Evolutionary conservation across 2,888 invertebrate species (phyloP).

Genomic region (Brachynemurus nebulosus): DNA sequence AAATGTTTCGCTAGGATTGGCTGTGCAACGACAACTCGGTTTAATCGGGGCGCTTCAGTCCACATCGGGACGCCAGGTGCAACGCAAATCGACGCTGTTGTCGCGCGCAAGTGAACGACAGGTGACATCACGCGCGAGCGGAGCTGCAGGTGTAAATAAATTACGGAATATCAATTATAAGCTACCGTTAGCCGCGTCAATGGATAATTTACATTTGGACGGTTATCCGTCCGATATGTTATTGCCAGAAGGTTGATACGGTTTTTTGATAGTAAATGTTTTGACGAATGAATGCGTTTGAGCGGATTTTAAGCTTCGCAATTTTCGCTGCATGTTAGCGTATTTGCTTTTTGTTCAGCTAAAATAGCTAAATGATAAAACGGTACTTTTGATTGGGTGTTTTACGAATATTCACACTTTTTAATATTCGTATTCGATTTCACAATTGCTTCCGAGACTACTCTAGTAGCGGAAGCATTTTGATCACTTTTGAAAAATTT

Average conservation of each 20-base stretch:
- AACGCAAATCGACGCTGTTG: slow-evolving; percentile 3
- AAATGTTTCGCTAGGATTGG: slow-evolving; percentile 16
- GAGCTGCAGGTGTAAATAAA: slow-evolving; percentile 5
- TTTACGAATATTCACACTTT: too few species aligned
- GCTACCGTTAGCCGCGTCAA: slow-evolving; percentile 2
- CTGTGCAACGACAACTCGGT: slow-evolving; percentile 30
- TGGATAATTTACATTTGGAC: slow-evolving; percentile 6
- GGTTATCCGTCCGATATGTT: slow-evolving; percentile 8
- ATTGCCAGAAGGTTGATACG: slow-evolving; percentile 8
- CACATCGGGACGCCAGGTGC: slow-evolving; percentile 5
- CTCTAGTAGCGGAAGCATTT: too few species aligned
- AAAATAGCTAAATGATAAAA: too few species aligned
- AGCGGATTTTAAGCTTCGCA: too few species aligned
- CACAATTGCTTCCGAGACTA: too few species aligned
- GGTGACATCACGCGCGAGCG: slow-evolving; percentile 11
- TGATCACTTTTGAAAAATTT: too few species aligned
- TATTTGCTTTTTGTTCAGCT: too few species aligned
- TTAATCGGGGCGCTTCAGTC: slow-evolving; percentile 19
- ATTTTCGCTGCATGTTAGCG: too few species aligned
- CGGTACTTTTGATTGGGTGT: too few species aligned
- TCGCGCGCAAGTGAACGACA: too few species aligned
- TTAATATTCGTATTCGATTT: too few species aligned
- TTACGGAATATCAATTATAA: neutral
- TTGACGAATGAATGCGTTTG: too few species aligned
- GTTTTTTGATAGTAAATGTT: neutral